Base-by-base conservation (phyloP, 1,140 invertebrate genomes). In the Panagrolaimus sp. region DNA sequence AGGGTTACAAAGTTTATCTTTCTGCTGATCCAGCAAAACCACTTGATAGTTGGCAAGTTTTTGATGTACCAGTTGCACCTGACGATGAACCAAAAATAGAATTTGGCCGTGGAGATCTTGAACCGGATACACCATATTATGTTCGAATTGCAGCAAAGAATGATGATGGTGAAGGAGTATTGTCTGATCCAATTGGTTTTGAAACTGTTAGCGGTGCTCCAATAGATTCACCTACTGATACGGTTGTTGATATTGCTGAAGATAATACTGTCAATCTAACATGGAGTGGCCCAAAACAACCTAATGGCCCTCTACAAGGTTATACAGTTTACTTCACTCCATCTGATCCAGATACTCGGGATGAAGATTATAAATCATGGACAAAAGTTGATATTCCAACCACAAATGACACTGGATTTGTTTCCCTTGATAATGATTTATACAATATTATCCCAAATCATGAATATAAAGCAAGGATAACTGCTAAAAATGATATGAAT, bases 101-200 rank as follows among this genome's bases (percentile, higher is more conserved):
- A 20, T 80, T 82, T 43, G 64, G 69, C 42, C 66, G 80, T 62
- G 80, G 78, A 9, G 72, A 80, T 31, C 67, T 80, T 13, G 77
- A 82, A 68, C 80, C 80, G 1, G 81, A 82, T 38, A 82, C 80
- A 20, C 79, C 79, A 13, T 82, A 82, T 51, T 83, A 74, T 63
- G 75, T 83, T 9, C 77, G 73, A 42, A 72, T 82, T 13, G 63
- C 72, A n/a, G 78, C 80, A 25, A 73, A 74, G 16, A 82, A 82
- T 66, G 67, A 57, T n/a, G 53, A 75, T 63, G 80, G 80, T 9
- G 73, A 79, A 53, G 80, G 80, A 43, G 66, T 77, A 23, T 69
- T 67, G 11, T 79, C 78, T 38, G 75, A 81, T 65, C 51, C 72
- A 9, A 72, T 47, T 14, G 64, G 64, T 5, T 82, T 82, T 63